Evolutionary conservation across 2,113 vertebrate genomes (phyloP).

Genomic region (Amia ocellicauda): DNA sequence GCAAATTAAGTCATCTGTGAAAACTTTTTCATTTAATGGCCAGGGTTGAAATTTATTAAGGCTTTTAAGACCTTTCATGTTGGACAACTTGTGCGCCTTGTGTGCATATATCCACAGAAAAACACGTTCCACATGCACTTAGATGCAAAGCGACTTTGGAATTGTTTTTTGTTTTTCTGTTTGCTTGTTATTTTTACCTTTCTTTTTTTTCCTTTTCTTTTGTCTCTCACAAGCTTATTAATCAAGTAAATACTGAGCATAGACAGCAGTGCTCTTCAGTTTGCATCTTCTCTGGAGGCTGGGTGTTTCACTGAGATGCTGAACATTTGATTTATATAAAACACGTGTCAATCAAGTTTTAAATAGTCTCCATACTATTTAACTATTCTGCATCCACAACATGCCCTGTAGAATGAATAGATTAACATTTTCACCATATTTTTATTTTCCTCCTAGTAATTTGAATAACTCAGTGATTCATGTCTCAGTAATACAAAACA

Average conservation of each 20-base stretch:
- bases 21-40: slow-evolving; percentile 48
- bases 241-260: slow-evolving; percentile 39
- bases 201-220: slow-evolving; percentile 13
- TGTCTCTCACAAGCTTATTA: slow-evolving; percentile 38
- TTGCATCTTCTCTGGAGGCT: slow-evolving; percentile 19
- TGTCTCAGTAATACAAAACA: slow-evolving; percentile 21
- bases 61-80: slow-evolving; percentile 11
- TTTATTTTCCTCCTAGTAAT: slow-evolving; percentile 6
- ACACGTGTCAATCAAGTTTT: slow-evolving; percentile 50
- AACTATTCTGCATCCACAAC: slow-evolving; percentile 20
- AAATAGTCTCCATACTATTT: slow-evolving; percentile 29
- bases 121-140: neutral
- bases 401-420: slow-evolving; percentile 20
- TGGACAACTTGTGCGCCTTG: neutral
- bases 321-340: slow-evolving; percentile 45
- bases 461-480: slow-evolving; percentile 20
- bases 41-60: slow-evolving; percentile 41
- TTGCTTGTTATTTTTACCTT: no score
- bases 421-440: slow-evolving; percentile 24
- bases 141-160: neutral
- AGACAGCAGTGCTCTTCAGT: slow-evolving; percentile 17
- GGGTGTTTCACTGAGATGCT: slow-evolving; percentile 38
- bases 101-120: neutral
- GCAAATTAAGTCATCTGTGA: slow-evolving; percentile 80
- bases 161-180: no score